These are phyloP conservation scores for Drosophila kanapiae DNA, from an alignment of 1,140 invertebrate species.

Conservation along the genomic window DNA sequence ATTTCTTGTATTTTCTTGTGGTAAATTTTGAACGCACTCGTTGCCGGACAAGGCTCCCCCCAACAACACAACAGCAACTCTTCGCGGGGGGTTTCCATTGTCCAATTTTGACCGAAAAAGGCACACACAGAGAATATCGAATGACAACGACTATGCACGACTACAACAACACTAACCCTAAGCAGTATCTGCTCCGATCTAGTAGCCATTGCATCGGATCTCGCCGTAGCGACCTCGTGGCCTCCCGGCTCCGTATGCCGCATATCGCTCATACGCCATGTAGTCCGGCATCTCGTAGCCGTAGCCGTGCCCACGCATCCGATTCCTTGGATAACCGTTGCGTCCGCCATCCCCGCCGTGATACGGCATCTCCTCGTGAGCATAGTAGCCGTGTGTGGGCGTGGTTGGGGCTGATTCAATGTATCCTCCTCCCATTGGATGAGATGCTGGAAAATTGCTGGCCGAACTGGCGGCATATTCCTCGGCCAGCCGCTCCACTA, in stretches of 20 bases:
- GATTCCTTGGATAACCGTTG: conserved; percentile 30
- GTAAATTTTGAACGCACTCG: conserved; percentile 73
- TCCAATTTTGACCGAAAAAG: conserved; percentile 81
- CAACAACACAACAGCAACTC: conserved; percentile 46
- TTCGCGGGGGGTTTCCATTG: conserved; percentile 51
- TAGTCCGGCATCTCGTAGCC: conserved; percentile 65
- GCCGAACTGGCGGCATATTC: conserved; percentile 46
- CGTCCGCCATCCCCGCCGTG: conserved; percentile 2
- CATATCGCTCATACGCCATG: conserved; percentile 78
- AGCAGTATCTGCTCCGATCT: conserved; percentile 21
- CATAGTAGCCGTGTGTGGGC: conserved; percentile 54
- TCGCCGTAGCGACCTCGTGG: conserved; percentile 62
- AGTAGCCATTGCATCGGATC: conserved; percentile 78
- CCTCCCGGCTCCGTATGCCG: conserved; percentile 52
- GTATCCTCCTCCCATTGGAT: conserved; percentile 36
- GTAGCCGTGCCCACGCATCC: conserved; percentile 54
- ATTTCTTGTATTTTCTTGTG: conserved; percentile 23
- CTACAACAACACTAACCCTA: conserved; percentile 57
- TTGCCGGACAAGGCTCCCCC: conserved; percentile 46
- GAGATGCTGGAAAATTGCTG: conserved; percentile 10
- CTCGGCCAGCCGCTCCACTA: conserved; percentile 67
- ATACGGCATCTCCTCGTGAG: conserved; percentile 51
- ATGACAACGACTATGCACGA: conserved; percentile 72
- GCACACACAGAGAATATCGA: conserved; percentile 81
- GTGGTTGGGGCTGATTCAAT: conserved; percentile 27